A percentile compares a stretch with the other conserved stretches of the same genome.
phyloP scores from a whole-genome alignment of 1,140 invertebrate species.

The Cherax quadricarinatus region DNA sequence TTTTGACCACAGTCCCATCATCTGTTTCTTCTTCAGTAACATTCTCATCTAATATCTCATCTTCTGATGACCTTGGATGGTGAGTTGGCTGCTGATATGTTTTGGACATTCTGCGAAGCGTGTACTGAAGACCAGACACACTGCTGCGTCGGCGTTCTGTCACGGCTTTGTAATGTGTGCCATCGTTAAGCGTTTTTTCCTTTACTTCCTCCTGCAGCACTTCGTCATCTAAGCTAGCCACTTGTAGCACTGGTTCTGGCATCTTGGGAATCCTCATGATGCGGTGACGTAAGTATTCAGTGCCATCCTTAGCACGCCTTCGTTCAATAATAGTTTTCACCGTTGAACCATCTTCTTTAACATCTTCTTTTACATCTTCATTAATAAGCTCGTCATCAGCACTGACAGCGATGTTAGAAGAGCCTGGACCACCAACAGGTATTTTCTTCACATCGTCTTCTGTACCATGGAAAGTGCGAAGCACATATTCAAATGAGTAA shows the following conservation, averaged over 20 bases:
- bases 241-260: slow-evolving; percentile 68
- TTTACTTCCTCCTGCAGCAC: slow-evolving; percentile 70
- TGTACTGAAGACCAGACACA: slow-evolving; percentile 71
- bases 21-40: slow-evolving; percentile 72
- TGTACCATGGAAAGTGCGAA: slow-evolving; percentile 70
- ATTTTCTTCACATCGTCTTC: slow-evolving; percentile 62
- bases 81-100: slow-evolving; percentile 51
- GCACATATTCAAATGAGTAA: slow-evolving; percentile 72
- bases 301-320: slow-evolving; percentile 71
- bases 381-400: slow-evolving; percentile 71
- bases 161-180: slow-evolving; percentile 64
- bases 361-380: slow-evolving; percentile 72
- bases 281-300: slow-evolving; percentile 72
- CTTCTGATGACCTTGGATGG: slow-evolving; percentile 42
- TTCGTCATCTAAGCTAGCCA: slow-evolving; percentile 68
- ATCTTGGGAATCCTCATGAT: slow-evolving; percentile 72
- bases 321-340: slow-evolving; percentile 72
- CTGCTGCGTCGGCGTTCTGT: slow-evolving; percentile 72
- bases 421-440: slow-evolving; percentile 27
- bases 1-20: slow-evolving; percentile 68
- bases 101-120: slow-evolving; percentile 68
- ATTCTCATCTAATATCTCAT: slow-evolving; percentile 72
- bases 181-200: slow-evolving; percentile 66
- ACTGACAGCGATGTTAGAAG: slow-evolving; percentile 69
- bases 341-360: slow-evolving; percentile 65